These are phyloP conservation scores for Grus americana DNA, from an alignment of 2,113 vertebrate species.

Conservation along the genomic window DNA sequence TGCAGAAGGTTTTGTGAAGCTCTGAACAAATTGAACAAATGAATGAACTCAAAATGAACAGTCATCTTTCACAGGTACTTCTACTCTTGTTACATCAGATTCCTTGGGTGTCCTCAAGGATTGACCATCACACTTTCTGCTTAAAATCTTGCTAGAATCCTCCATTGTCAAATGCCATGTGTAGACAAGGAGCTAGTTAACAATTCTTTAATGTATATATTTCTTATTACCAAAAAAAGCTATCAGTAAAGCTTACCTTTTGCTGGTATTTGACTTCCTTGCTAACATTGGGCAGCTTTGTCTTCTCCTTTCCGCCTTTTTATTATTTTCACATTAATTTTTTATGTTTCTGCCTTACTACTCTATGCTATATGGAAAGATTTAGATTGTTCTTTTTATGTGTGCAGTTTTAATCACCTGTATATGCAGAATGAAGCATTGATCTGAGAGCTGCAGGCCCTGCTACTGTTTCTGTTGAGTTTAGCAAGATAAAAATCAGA, in stretches of 20 bases:
- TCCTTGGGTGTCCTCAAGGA: background rate
- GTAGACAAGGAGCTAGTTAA: background rate
- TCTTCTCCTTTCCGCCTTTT: background rate
- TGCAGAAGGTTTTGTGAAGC: background rate
- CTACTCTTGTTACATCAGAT: background rate
- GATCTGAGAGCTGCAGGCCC: background rate
- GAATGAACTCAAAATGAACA: background rate
- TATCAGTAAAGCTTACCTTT: background rate
- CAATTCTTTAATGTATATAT: background rate
- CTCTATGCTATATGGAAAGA: background rate
- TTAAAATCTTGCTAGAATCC: background rate
- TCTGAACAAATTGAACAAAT: background rate
- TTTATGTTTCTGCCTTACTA: background rate
- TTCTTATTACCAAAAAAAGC: background rate
- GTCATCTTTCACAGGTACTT: background rate
- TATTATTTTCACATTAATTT: background rate
- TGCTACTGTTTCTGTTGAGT: background rate
- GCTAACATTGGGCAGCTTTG: background rate
- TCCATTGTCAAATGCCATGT: accelerated
- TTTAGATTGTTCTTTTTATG: background rate
- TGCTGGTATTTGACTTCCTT: background rate
- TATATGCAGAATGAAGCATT: background rate
- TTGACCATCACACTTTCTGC: background rate
- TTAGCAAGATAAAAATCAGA: background rate
- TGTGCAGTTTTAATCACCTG: background rate